Conservation (phyloP, 2,113 vertebrate genomes). For the Odocoileus hemionus region DNA sequence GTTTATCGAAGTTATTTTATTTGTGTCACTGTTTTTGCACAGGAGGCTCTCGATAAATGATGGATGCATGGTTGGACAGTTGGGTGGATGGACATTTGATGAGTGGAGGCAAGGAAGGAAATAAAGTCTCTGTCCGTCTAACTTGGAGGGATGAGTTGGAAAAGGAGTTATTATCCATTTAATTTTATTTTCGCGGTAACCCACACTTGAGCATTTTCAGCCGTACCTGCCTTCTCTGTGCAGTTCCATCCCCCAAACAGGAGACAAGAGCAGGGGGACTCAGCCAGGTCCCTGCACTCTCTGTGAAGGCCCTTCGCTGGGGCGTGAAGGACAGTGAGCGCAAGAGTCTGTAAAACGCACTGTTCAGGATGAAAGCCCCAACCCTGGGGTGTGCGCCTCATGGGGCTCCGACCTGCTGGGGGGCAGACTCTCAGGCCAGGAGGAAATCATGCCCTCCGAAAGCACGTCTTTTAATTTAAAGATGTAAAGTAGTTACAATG, state of each 20-base stretch:
- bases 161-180: not conserved
- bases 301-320: accelerated
- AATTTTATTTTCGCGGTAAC: not conserved
- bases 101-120: not conserved
- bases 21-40: not conserved
- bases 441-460: not conserved
- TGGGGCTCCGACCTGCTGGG: not conserved
- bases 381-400: accelerated
- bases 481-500: not conserved
- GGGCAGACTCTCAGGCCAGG: not conserved
- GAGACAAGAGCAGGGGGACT: not conserved
- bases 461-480: not conserved
- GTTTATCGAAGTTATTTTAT: not conserved
- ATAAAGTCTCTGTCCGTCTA: not conserved
- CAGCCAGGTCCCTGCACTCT: too few species aligned
- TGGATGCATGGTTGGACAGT: not conserved
- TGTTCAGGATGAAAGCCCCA: not conserved
- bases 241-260: not conserved
- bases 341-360: not conserved
- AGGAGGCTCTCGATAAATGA: not conserved
- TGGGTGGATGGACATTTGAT: not conserved
- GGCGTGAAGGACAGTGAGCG: not conserved
- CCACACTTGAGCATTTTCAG: not conserved
- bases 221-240: accelerated
- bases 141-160: not conserved